Conservation (phyloP, 2,888 invertebrate genomes). For the Sclerodermus sp. region DNA sequence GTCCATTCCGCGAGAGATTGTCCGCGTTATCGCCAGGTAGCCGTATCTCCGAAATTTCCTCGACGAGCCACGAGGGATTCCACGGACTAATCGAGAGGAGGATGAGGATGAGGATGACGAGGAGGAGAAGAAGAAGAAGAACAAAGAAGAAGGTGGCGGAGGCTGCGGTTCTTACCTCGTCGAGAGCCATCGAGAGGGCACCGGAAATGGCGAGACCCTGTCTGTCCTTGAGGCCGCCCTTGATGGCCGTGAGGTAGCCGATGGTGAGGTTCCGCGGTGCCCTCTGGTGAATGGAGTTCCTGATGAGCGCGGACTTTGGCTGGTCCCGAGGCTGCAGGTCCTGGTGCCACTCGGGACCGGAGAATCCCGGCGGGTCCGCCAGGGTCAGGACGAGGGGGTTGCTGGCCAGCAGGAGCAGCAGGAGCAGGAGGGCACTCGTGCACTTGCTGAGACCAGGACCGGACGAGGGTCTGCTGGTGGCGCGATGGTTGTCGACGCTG, state of each 20-base stretch:
- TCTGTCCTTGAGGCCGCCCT: constrained; percentile 74
- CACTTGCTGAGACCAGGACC: constrained; percentile 11
- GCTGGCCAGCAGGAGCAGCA: constrained; percentile 66
- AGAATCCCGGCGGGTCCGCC: constrained; percentile 33
- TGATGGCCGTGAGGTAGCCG: constrained; percentile 84
- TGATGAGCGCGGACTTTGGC: constrained; percentile 15
- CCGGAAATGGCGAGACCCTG: constrained; percentile 89
- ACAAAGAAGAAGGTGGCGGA: background rate
- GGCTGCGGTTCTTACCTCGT: constrained; percentile 64
- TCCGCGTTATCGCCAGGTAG: too few relatives aligned
- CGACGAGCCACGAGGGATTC: too few relatives aligned
- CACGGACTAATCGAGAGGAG: too few relatives aligned
- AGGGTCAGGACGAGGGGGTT: constrained; percentile 35
- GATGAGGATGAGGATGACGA: background rate
- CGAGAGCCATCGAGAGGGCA: constrained; percentile 85
- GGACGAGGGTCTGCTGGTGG: constrained; percentile 8
- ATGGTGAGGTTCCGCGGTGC: constrained; percentile 65
- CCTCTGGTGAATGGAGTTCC: background rate
- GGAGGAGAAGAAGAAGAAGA: background rate
- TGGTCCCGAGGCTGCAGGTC: constrained; percentile 17
- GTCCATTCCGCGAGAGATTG: too few relatives aligned
- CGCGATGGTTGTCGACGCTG: constrained; percentile 12
- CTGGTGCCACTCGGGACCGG: constrained; percentile 22
- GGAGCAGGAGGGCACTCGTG: constrained; percentile 45
- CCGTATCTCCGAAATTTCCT: too few relatives aligned